Evolutionary conservation across 2,888 invertebrate genomes (phyloP).

Genomic region (Acrobasis repandana): DNA sequence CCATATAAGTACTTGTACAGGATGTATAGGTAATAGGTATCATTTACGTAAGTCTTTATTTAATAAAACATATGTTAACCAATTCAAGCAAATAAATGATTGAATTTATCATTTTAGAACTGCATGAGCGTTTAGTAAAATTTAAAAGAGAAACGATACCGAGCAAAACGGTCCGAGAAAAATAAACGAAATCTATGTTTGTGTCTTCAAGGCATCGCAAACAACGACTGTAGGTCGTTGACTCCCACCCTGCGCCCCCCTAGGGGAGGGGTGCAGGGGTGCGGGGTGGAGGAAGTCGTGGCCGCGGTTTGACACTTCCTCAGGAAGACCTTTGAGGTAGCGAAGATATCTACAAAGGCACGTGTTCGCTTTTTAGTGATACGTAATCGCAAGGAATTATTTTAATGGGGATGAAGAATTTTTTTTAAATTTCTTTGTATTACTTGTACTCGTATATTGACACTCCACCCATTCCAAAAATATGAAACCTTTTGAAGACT

Average conservation of each 20-base stretch:
- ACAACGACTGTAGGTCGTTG: constrained; percentile 67
- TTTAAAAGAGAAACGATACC: constrained; percentile 53
- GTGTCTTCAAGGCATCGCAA: constrained; percentile 74
- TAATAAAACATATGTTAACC: too few species aligned
- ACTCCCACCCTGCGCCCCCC: constrained; percentile 53
- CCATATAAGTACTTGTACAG: too few species aligned
- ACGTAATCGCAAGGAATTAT: not conserved
- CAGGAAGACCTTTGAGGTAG: constrained; percentile 78
- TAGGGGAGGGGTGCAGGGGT: constrained; percentile 32
- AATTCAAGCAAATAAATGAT: too few species aligned
- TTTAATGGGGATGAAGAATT: too few species aligned
- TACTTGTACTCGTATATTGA: too few species aligned
- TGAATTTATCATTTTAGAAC: not conserved
- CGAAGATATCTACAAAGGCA: constrained; percentile 45
- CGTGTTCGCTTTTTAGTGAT: not conserved
- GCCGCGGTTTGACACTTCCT: constrained; percentile 81
- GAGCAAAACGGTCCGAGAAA: constrained; percentile 55
- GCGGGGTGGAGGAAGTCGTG: constrained; percentile 64
- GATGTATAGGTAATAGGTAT: too few species aligned
- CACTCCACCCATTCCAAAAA: too few species aligned
- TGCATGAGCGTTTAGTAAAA: constrained; percentile 32
- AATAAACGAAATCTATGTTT: constrained; percentile 71
- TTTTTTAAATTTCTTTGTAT: too few species aligned
- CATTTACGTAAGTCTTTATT: too few species aligned
- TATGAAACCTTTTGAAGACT: too few species aligned